These are phyloP conservation scores for Ligdia adustata DNA, from an alignment of 2,888 invertebrate genomes.

Conservation along the genomic window DNA sequence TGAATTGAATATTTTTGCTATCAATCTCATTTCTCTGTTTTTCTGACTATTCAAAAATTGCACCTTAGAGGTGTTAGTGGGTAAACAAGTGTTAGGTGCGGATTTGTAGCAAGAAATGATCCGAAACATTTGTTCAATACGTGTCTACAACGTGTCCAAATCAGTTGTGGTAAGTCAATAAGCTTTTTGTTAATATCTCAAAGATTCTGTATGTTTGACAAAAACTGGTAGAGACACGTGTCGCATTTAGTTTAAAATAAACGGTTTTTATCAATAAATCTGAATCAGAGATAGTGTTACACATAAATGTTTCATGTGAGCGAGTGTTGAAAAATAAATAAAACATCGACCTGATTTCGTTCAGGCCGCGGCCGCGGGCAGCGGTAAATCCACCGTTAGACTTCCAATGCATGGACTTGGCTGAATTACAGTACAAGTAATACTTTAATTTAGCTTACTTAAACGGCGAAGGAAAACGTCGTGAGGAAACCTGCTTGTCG, in stretches of 20 bases:
- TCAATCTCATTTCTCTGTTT: too few species aligned
- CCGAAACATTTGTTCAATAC: background rate
- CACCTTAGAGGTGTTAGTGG: too few species aligned
- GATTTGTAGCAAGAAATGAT: background rate
- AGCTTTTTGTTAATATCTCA: background rate
- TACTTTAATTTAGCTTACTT: background rate
- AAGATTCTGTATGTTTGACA: background rate
- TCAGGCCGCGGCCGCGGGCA: too few species aligned
- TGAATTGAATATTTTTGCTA: too few species aligned
- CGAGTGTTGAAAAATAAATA: constrained; percentile 26
- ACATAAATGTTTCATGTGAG: constrained; percentile 16
- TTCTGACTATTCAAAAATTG: too few species aligned
- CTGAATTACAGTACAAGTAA: constrained; percentile 7
- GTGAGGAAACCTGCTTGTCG: too few species aligned
- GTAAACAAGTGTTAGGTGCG: background rate
- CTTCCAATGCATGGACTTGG: background rate
- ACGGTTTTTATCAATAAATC: constrained; percentile 6
- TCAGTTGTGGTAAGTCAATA: background rate
- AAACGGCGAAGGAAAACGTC: too few species aligned
- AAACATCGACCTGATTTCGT: constrained; percentile 28
- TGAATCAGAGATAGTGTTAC: constrained; percentile 10
- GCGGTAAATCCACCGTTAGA: constrained; percentile 34
- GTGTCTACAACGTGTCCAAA: background rate
- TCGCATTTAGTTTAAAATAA: constrained; percentile 1
- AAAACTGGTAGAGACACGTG: background rate